phyloP scores from a whole-genome alignment of 2,797 vertebrate genomes.

The Onychomys leucogaster region DNA sequence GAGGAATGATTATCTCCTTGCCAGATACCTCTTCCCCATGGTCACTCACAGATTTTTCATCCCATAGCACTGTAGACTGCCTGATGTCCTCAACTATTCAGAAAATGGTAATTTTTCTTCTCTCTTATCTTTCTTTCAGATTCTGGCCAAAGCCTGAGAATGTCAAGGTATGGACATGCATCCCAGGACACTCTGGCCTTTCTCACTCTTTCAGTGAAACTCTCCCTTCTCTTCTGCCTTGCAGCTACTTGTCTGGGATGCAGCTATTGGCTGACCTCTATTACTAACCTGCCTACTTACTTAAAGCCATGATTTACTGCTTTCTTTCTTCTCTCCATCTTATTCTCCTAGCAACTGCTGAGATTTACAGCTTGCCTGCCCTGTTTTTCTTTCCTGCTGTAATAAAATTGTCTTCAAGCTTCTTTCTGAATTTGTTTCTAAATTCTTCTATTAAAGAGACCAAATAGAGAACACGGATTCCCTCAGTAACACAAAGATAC shows the following conservation, averaged over 20 bases:
- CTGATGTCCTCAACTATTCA: neutral
- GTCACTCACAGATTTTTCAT: neutral
- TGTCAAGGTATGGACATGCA: neutral
- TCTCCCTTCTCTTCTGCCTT: neutral
- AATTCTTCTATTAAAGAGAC: neutral
- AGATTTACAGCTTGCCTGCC: neutral
- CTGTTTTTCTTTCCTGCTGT: neutral
- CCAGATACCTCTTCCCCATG: neutral
- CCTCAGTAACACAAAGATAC: neutral
- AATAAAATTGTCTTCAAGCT: conserved; percentile 5
- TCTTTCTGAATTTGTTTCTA: neutral
- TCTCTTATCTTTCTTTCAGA: neutral
- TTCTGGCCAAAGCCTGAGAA: neutral
- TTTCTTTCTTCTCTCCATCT: neutral
- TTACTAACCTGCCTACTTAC: neutral
- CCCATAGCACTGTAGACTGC: neutral
- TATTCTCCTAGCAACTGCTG: neutral
- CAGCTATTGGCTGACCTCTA: neutral
- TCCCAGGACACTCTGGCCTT: neutral
- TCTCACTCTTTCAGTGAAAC: neutral
- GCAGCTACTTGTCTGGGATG: neutral
- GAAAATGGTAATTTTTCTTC: neutral
- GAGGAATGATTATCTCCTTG: neutral
- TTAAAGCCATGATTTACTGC: neutral
- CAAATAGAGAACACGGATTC: neutral